Evolutionary conservation across 2,888 invertebrate species (phyloP), one percentile per base, ranked within the genome.

Genomic region (Xestia xanthographa): DNA sequence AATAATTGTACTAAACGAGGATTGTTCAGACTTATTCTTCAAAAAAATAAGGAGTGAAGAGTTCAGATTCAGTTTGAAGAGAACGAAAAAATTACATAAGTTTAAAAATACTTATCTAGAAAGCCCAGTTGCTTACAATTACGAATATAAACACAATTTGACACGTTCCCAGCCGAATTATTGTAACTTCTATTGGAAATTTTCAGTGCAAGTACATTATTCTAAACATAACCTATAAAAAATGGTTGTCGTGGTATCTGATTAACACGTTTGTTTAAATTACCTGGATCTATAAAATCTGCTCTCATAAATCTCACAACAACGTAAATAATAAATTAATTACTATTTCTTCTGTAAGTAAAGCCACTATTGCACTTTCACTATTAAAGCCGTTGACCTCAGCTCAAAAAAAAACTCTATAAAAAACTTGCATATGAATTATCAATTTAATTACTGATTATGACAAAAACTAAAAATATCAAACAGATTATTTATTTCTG

Each of bases 171-270:
- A 14, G n/a, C 6, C 14, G 17, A 43, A 5, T 12, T 0, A 26
- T 26, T 11, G 14, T 6, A 14, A 50, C n/a, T 14, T 56, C 2
- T 2, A 26, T 12, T 22, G 12, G 4, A n/a, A n/a, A 38, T 9
- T 6, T 60, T 43, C 20, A 34, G 45, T 22, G 22, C 0, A 26
- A 50, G 14, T 63, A 65, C 8, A 41, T 56, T 22, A 8, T 50
- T 75, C 50, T 60, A 82, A 82, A 82, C 65, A 82, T 78, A 78
- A 78, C 78, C 78, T 82, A 66, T 43, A 78, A 76, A 76, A 8
- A 48, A 58, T 14, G 1, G 20, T 58, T 5, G 3, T 58, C 20
- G 22, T 41, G 0, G n/a, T 53, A 48, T 41, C 63, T 65, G 29
- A 22, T 14, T 34, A 43, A 38, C 20, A 50, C 50, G 5, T 50